Percentiles rank a stretch among this genome's conserved stretches.
phyloP scores from a whole-genome alignment of 2,888 invertebrate genomes.

The Leuctra nigra region DNA sequence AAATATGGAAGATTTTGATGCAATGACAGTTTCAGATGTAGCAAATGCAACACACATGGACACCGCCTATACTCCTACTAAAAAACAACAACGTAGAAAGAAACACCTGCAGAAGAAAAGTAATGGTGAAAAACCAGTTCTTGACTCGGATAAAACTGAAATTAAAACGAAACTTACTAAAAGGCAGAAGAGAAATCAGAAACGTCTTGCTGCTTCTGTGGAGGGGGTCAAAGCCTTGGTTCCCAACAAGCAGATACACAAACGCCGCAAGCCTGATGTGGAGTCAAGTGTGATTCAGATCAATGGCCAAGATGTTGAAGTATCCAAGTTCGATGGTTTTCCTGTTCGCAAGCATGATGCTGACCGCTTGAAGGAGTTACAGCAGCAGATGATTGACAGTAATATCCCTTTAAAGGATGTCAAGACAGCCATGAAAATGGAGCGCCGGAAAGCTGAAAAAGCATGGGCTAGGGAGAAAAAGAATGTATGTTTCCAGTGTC shows the following conservation, averaged over 20 bases:
- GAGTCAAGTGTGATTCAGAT: conserved; percentile 49
- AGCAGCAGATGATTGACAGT: conserved; percentile 55
- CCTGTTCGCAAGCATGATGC: conserved; percentile 66
- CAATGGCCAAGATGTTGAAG: conserved; percentile 55
- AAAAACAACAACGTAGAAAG: conserved; percentile 31
- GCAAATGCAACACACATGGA: neutral
- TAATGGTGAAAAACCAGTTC: neutral
- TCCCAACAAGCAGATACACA: conserved; percentile 22
- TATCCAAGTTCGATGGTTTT: conserved; percentile 61
- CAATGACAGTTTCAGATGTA: neutral
- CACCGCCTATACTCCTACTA: neutral
- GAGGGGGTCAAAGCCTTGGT: neutral
- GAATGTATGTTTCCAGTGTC: conserved; percentile 73
- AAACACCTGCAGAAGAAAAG: conserved; percentile 27
- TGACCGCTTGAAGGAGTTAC: conserved; percentile 53
- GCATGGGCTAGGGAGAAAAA: conserved; percentile 57
- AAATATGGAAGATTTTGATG: conserved; percentile 5
- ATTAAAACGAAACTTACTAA: conserved; percentile 24
- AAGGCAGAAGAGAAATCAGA: conserved; percentile 7
- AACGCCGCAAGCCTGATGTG: conserved; percentile 42
- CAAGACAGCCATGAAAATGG: conserved; percentile 57
- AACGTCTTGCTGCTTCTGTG: neutral
- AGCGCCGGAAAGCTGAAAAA: conserved; percentile 66
- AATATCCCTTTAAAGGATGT: conserved; percentile 60
- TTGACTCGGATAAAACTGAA: conserved; percentile 10